A percentile compares a stretch with the other conserved stretches of the same genome.
Conservation (phyloP, 2,797 vertebrate species). For the Ceryle rudis region DNA sequence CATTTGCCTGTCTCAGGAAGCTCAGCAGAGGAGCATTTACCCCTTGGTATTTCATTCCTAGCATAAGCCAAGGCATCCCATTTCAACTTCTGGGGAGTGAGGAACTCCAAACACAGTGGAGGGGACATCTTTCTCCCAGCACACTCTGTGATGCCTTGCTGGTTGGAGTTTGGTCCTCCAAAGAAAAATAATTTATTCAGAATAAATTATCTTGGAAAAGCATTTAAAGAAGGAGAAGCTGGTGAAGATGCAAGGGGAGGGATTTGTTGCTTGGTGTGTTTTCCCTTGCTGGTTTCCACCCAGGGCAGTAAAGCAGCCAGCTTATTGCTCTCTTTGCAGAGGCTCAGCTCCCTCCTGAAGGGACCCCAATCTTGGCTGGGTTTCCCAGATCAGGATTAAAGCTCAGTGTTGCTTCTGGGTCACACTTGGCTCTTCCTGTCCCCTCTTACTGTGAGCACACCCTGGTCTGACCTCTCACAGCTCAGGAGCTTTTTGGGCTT, state of each 20-base stretch:
- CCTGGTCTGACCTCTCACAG: neutral
- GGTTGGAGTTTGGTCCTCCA: neutral
- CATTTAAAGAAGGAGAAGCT: neutral
- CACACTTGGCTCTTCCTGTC: neutral
- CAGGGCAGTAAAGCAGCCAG: neutral
- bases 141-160: neutral
- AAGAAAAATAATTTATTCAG: neutral
- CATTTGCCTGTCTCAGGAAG: neutral
- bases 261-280: neutral
- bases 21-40: neutral
- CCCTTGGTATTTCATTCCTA: neutral
- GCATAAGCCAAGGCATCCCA: neutral
- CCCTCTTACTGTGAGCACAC: fast-evolving
- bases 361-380: fast-evolving
- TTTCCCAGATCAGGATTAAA: neutral
- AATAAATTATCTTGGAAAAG: neutral
- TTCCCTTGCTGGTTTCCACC: neutral
- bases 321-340: neutral
- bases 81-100: neutral
- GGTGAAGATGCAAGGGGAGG: neutral
- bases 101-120: neutral
- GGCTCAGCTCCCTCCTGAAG: neutral
- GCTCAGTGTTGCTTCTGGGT: neutral
- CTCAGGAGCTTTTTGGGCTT: neutral
- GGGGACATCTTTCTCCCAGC: neutral